A percentile compares a stretch with the other conserved stretches of the same genome.
Conservation (phyloP, 1,140 invertebrate genomes). For the Habropoda laboriosa region DNA sequence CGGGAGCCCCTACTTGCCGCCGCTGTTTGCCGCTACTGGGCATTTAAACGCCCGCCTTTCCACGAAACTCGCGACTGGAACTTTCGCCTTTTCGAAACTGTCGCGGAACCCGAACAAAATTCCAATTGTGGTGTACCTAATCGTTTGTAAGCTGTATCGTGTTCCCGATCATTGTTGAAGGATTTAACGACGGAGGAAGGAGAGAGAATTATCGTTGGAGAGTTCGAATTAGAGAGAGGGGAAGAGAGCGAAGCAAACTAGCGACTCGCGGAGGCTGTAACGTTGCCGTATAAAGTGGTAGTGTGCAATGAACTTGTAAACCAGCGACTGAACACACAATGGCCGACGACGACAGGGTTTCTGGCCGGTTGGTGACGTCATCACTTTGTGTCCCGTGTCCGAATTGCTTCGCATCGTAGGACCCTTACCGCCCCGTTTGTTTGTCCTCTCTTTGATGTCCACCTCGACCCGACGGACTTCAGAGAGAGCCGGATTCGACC, state of each 20-base stretch:
- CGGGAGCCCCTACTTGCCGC: not conserved
- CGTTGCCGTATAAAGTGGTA: constrained; percentile 65
- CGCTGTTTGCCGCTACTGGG: too few species aligned
- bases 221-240: constrained; percentile 1
- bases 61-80: not conserved
- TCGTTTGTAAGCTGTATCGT: not conserved
- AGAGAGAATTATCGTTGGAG: not conserved
- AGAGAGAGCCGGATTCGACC: constrained; percentile 54
- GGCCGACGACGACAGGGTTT: constrained; percentile 70
- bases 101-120: not conserved
- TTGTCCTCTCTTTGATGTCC: constrained; percentile 76
- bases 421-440: constrained; percentile 69
- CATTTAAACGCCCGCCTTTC: not conserved
- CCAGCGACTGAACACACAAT: constrained; percentile 74
- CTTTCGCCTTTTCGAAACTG: not conserved
- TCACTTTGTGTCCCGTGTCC: constrained; percentile 75
- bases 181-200: not conserved
- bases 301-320: constrained; percentile 76
- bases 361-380: constrained; percentile 73
- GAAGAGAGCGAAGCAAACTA: constrained; percentile 18
- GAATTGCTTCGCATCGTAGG: constrained; percentile 75
- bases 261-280: constrained; percentile 55
- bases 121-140: too few species aligned
- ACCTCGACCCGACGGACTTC: constrained; percentile 64
- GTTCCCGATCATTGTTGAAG: not conserved